Percentiles rank a stretch among this genome's conserved stretches.
phyloP scores from a whole-genome alignment of 1,140 invertebrate genomes.

The Philaenus spumarius region DNA sequence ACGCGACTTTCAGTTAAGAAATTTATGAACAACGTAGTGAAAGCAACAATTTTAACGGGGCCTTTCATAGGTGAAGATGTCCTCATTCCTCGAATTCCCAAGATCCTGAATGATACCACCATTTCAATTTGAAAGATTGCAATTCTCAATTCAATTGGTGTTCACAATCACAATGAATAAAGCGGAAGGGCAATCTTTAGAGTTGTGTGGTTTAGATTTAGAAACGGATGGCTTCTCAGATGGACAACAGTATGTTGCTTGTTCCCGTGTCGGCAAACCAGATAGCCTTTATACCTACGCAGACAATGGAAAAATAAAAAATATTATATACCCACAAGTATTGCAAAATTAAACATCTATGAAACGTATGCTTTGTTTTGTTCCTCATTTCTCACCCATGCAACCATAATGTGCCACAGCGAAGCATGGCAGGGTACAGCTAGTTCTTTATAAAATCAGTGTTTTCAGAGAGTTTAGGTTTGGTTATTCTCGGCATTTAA shows the following conservation, averaged over 20 bases:
- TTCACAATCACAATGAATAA: constrained; percentile 34
- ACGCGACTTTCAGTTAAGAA: constrained; percentile 39
- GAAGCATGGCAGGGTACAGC: no score
- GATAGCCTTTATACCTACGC: no score
- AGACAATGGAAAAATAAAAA: no score
- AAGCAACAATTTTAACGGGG: constrained; percentile 12
- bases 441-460: no score
- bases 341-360: no score
- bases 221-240: constrained; percentile 33
- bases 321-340: no score
- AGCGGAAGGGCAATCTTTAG: constrained; percentile 7
- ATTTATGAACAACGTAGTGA: constrained; percentile 25
- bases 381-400: no score
- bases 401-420: no score
- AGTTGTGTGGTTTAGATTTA: constrained; percentile 26
- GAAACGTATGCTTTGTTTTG: no score
- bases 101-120: constrained; percentile 20
- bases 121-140: constrained; percentile 22
- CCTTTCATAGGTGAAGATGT: constrained; percentile 17
- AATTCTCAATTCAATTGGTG: constrained; percentile 38
- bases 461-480: no score
- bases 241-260: constrained; percentile 36
- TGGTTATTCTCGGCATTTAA: no score
- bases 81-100: constrained; percentile 19
- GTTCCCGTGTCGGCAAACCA: constrained; percentile 29